Evolutionary conservation across 2,888 invertebrate species (phyloP), one percentile per base, ranked within the genome.

Genomic region (Brenthis ino): DNA sequence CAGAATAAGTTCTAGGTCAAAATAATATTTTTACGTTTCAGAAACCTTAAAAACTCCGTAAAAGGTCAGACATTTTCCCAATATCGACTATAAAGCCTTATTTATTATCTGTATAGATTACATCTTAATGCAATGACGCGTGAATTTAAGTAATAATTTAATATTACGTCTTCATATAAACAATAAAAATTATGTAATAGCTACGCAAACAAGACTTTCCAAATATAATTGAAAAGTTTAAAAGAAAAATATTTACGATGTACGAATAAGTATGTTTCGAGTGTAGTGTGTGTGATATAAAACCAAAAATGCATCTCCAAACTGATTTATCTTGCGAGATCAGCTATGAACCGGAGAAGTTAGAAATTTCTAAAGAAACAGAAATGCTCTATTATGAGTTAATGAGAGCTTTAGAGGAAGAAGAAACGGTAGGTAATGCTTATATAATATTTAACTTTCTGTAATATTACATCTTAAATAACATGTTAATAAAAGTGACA

Each of bases 361-460:
- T 91, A 33, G 88, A 92, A 79, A 88, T 91, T 57, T 92, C 93
- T 0, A 87, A 91, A 75, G 93, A 93, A 75, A 93, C 93, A 5
- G 92, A 93, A 79, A 87, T 93, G 88, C 84, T 93, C 67, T 93
- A 93, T 72, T 93, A 93, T 74, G 93, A 93, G 80, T 87, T 93
- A 67, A 93, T 93, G 75, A 84, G 81, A 57, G 91, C 91, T 2
- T 74, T 93, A 68, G 93, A 93, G 69, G 93, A 93, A 71, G 93
- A 93, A 71, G 93, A 93, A 83, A 82, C 82, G 93, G 93, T 93
- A 82, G 85, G 87, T 74, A 60, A 33, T 65, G 6, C 3, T 50
- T 2, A 43, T 37, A 1, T 43, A 43, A 11, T 43, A 43, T 57
- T 57, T 57, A 6, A n/a, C 13, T 24, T 1, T 60, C 5, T 4